Percentiles rank a stretch among this genome's conserved stretches.
Conservation (phyloP, 2,113 vertebrate species). For the Spermophilus dauricus region DNA sequence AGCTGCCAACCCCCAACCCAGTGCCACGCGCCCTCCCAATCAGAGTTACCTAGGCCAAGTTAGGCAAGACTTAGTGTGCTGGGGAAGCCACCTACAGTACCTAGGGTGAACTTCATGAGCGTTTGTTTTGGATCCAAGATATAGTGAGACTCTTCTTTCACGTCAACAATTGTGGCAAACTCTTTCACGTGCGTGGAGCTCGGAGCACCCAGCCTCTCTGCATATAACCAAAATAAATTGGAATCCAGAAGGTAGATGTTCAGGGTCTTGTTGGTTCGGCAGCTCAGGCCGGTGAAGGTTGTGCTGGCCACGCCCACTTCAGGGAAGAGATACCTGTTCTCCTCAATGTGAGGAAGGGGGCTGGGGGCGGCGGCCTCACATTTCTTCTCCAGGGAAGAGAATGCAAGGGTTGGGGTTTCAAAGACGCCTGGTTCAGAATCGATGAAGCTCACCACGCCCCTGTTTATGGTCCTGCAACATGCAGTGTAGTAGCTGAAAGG, state of each 20-base stretch:
- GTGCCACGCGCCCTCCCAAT: not conserved
- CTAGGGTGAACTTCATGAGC: constrained; percentile 90
- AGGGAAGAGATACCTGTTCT: constrained; percentile 81
- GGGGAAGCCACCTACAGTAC: constrained; percentile 85
- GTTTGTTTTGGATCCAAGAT: constrained; percentile 91
- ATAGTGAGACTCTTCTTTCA: constrained; percentile 97
- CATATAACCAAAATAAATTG: constrained; percentile 95
- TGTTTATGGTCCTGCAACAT: constrained; percentile 92
- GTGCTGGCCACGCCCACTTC: constrained; percentile 72
- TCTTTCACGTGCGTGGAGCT: constrained; percentile 83
- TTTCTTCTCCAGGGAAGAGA: constrained; percentile 88
- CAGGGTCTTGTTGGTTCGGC: constrained; percentile 97
- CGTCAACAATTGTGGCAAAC: constrained; percentile 95
- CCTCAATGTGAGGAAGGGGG: constrained; percentile 92
- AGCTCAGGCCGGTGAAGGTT: constrained; percentile 93
- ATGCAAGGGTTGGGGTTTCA: constrained; percentile 76
- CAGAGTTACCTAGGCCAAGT: not conserved
- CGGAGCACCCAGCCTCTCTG: constrained; percentile 93
- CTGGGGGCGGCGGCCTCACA: constrained; percentile 61
- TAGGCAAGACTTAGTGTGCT: not conserved
- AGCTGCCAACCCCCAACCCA: not conserved
- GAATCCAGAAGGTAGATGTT: constrained; percentile 96
- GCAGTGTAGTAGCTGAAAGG: constrained; percentile 94
- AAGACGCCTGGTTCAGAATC: constrained; percentile 81
- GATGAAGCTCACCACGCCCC: constrained; percentile 81